A percentile compares a stretch with the other conserved stretches of the same genome.
phyloP scores from a whole-genome alignment of 2,113 vertebrate species.

The Tragelaphus imberbis region DNA sequence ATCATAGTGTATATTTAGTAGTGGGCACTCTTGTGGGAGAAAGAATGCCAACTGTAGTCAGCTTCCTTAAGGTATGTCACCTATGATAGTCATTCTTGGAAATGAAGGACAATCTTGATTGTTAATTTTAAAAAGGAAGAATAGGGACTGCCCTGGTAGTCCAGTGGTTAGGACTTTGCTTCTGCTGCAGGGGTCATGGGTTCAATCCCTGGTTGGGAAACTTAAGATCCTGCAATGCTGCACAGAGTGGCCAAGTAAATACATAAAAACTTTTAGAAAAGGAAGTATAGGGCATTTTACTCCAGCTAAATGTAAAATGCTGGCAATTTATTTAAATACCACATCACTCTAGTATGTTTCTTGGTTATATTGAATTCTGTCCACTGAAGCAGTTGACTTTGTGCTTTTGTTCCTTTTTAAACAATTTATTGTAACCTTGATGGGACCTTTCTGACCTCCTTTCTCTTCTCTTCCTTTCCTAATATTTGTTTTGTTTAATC shows the following conservation, averaged over 20 bases:
- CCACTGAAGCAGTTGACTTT: not conserved
- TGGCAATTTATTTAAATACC: not conserved
- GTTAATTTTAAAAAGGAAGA: not conserved
- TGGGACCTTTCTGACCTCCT: not conserved
- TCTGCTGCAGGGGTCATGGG: not conserved
- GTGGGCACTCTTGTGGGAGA: not conserved
- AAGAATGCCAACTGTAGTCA: not conserved
- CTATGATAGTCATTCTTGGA: not conserved
- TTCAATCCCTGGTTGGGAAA: not conserved
- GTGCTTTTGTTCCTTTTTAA: not conserved
- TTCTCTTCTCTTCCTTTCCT: not conserved
- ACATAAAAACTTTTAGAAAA: not conserved
- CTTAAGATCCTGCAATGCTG: not conserved
- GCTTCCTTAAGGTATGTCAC: slow-evolving; percentile 9
- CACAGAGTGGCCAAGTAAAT: not conserved
- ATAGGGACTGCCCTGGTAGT: not conserved
- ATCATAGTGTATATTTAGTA: not conserved
- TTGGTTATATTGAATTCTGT: slow-evolving; percentile 3
- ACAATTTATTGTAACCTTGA: slow-evolving; percentile 6
- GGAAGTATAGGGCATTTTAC: not conserved
- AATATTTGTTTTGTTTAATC: slow-evolving; percentile 55
- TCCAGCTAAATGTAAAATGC: not conserved
- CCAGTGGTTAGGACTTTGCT: not conserved
- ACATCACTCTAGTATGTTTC: not conserved
- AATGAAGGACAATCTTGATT: not conserved